Evolutionary conservation across 1,140 invertebrate genomes (phyloP), one percentile per base, ranked within the genome.

Genomic region (Adoxophyes honmai): DNA sequence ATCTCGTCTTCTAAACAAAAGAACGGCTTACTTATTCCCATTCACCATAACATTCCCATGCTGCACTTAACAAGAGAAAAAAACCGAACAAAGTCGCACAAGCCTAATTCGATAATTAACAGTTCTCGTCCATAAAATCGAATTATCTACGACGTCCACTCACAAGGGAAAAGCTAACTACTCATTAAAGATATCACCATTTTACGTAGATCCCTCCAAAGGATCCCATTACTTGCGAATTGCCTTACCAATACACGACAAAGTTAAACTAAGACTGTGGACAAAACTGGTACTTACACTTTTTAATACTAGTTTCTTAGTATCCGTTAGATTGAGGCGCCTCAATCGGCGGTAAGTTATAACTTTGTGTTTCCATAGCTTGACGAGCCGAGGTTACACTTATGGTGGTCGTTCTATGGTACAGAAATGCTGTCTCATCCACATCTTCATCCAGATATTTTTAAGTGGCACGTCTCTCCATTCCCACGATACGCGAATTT

Each of bases 401-500:
- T 11, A 48, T 5, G 2, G 16, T 48, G 42, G 42, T 6, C 16
- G 7, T 6, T 0, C 15, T 0, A 28, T 28, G 42, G 5, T n/a
- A 13, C 21, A 14, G 18, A 48, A 48, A 11, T 10, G 42, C 21
- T 8, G n/a, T 21, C 7, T 48, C 42, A 48, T 28, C 39, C 7
- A 21, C 42, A 48, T 28, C 39, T 11, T 9, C 10, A 13, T 48
- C 42, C 42, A 16, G 21, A 48, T 48, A 33, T 4, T 6, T 44
- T 18, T 48, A 48, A 48, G 42, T 48, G 39, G 39, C 15, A 18
- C 21, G 21, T 48, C 21, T 48, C 4, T 10, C 4, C 15, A 6
- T 48, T 48, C 42, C 42, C 42, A 48, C 42, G 42, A 48, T 48
- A 48, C 42, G 42, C 42, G 42, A 48, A 48, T 48, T 48, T 21